These are phyloP conservation scores for Oreochromis mossambicus DNA, from an alignment of 2,797 vertebrate genomes.

Conservation along the genomic window DNA sequence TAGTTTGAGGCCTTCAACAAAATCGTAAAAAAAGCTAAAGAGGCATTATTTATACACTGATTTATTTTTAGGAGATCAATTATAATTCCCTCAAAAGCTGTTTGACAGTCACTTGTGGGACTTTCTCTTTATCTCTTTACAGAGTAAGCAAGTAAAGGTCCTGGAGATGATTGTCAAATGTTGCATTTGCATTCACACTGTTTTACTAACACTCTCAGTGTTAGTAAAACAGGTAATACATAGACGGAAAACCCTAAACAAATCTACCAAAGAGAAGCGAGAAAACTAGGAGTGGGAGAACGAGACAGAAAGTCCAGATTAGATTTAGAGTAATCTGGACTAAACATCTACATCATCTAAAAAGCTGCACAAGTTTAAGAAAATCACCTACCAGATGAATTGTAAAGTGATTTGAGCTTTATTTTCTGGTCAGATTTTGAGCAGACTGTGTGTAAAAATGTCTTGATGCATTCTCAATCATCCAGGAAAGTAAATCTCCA, in stretches of 20 bases:
- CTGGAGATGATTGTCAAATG: neutral
- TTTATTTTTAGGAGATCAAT: neutral
- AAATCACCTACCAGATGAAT: neutral
- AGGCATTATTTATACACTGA: neutral
- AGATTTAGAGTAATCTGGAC: neutral
- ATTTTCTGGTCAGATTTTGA: neutral
- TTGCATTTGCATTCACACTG: neutral
- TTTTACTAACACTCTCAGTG: neutral
- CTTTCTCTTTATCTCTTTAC: neutral
- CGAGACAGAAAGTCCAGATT: neutral
- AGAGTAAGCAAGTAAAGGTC: neutral
- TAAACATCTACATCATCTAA: neutral
- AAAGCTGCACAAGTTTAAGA: neutral
- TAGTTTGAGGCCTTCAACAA: neutral
- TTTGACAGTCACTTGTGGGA: neutral
- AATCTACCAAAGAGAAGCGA: neutral
- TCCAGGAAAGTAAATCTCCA: too few relatives aligned
- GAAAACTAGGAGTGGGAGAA: neutral
- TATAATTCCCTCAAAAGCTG: neutral
- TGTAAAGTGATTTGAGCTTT: neutral
- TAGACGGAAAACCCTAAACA: neutral
- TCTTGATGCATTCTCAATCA: too few relatives aligned
- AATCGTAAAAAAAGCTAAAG: neutral
- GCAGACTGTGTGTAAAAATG: neutral
- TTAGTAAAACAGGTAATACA: neutral